Percentiles rank a stretch among this genome's conserved stretches.
Conservation (phyloP, 2,888 invertebrate genomes). For the Gari tellinella region DNA sequence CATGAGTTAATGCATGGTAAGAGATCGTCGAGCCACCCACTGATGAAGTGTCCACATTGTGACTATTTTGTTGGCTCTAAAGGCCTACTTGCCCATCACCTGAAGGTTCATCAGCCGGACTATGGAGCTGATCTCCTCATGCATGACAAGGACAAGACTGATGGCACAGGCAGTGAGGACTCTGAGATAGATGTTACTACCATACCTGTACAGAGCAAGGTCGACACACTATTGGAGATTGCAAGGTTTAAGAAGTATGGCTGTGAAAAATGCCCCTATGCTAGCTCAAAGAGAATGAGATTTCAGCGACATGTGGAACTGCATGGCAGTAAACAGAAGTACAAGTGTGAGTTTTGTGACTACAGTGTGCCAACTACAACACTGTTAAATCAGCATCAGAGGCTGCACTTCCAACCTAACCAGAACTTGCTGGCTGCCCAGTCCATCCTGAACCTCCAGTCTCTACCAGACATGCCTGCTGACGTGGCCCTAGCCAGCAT, state of each 20-base stretch:
- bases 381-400: constrained; percentile 92
- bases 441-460: constrained; percentile 80
- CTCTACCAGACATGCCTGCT: constrained; percentile 85
- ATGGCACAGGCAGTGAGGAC: constrained; percentile 62
- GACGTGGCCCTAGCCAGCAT: constrained; percentile 85
- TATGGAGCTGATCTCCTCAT: constrained; percentile 77
- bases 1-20: constrained; percentile 92
- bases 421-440: constrained; percentile 81
- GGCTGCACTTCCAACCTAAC: constrained; percentile 88
- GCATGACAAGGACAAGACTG: constrained; percentile 57
- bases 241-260: constrained; percentile 90
- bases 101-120: constrained; percentile 88
- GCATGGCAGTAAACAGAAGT: constrained; percentile 93
- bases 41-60: constrained; percentile 90
- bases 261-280: constrained; percentile 90
- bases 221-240: constrained; percentile 88
- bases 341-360: constrained; percentile 93
- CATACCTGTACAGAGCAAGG: constrained; percentile 79
- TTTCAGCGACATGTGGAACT: constrained; percentile 92
- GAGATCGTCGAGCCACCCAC: constrained; percentile 77
- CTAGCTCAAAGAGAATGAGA: constrained; percentile 93
- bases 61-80: constrained; percentile 92
- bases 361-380: constrained; percentile 95
- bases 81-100: constrained; percentile 87
- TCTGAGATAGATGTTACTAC: constrained; percentile 40